Conservation (phyloP, 2,113 vertebrate species). For the Chlamydotis undulata region DNA sequence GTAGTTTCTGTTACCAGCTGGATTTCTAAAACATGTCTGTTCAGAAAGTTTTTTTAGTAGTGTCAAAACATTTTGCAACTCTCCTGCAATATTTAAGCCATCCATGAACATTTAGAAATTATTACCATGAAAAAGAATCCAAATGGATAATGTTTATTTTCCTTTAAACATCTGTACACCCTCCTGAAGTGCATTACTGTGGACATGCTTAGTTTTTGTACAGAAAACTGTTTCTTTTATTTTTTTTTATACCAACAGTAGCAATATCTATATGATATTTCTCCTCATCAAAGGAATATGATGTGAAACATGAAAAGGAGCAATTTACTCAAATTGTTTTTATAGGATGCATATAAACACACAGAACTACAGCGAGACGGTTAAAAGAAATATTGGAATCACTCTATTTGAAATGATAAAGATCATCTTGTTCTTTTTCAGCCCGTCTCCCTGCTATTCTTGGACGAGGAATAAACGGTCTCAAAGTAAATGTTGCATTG, state of each 20-base stretch:
- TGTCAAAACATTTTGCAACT: background rate
- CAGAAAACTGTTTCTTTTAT: background rate
- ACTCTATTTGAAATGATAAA: constrained; percentile 38
- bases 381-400: background rate
- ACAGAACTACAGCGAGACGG: background rate
- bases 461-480: constrained; percentile 42
- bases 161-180: background rate
- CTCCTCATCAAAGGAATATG: background rate
- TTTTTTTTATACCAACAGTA: background rate
- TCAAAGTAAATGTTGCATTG: constrained; percentile 41
- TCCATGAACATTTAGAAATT: background rate
- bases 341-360: background rate
- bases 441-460: constrained; percentile 29
- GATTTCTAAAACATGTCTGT: background rate
- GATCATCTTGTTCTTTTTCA: constrained; percentile 33
- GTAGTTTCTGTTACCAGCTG: background rate
- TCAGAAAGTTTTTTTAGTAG: background rate
- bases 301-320: background rate
- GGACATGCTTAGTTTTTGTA: background rate
- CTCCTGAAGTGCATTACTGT: background rate
- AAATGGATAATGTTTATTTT: background rate
- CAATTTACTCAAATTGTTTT: background rate
- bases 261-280: background rate
- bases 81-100: background rate
- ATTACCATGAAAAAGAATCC: background rate